Evolutionary conservation across 1,140 invertebrate genomes (phyloP).

Genomic region (Cheumatopsyche charites): DNA sequence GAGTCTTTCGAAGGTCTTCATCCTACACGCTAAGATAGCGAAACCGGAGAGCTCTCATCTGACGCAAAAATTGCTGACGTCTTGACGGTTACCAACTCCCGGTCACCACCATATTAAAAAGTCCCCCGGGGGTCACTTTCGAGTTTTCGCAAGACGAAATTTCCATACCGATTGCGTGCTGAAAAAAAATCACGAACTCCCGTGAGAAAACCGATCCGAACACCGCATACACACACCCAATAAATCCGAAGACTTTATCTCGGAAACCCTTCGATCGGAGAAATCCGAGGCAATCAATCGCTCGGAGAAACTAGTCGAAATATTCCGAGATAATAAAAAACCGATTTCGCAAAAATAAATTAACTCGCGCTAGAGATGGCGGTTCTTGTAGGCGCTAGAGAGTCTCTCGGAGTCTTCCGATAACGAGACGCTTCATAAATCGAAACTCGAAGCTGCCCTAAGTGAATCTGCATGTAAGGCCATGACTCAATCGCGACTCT

Average conservation of each 20-base stretch:
- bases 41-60: neutral
- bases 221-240: too few relatives aligned
- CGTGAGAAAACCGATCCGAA: too few relatives aligned
- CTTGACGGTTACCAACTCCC: constrained; percentile 22
- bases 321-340: too few relatives aligned
- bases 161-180: too few relatives aligned
- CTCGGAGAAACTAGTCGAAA: too few relatives aligned
- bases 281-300: too few relatives aligned
- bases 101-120: constrained; percentile 13
- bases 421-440: constrained; percentile 30
- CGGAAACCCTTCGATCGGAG: too few relatives aligned
- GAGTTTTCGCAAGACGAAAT: too few relatives aligned
- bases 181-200: too few relatives aligned
- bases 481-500: constrained; percentile 23
- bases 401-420: neutral
- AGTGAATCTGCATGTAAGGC: constrained; percentile 33
- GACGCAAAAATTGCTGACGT: constrained; percentile 32
- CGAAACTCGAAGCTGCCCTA: constrained; percentile 12
- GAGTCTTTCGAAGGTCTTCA: constrained; percentile 16
- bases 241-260: too few relatives aligned
- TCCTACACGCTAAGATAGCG: constrained; percentile 20
- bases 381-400: neutral
- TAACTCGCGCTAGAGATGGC: too few relatives aligned
- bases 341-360: too few relatives aligned
- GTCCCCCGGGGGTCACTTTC: constrained; percentile 1